Base-by-base conservation (phyloP, 1,140 invertebrate species). In the Drosophila subobscura region DNA sequence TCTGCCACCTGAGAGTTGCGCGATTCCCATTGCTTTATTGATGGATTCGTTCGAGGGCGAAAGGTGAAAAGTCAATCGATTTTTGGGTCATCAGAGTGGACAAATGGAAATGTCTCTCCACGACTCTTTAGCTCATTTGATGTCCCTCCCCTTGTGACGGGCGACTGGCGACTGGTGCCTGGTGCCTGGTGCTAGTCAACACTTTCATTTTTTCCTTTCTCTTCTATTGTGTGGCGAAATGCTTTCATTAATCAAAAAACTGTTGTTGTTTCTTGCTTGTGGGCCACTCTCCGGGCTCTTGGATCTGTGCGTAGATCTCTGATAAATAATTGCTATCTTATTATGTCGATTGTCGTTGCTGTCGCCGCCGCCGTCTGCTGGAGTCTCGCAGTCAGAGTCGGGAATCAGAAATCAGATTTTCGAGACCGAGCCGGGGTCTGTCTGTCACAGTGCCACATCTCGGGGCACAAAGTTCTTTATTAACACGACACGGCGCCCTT, bases 311-410 rank as follows among this genome's bases (percentile, higher is more conserved):
- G 6, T 4, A 20, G 44, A 72, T 51, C 45, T 54, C 47, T 66
- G 63, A 85, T 85, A 85, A 85, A 85, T 85, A 85, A 85, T 86
- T 86, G 83, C 81, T 74, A 86, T 86, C 81, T 86, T 86, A 86
- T 88, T 86, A 86, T 86, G 73, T 56, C 83, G 81, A 86, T 88
- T 86, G 77, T 86, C 83, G 81, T 86, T 61, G 77, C 83, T 88
- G 77, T 86, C 81, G 73, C 67, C 80, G 80, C 72, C 71, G 44
- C 46, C n/a, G n/a, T 29, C 44, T 29, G 44, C 27, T 51, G 41
- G 59, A 57, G 27, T 73, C 71, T 73, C 71, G 40, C 16, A 68
- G 45, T 67, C 47, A 20, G 14, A 42, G 22, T 23, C 22, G 23
- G 47, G 22, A n/a, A 25, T 22, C 12, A 14, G 8, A 37, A 49